Evolutionary conservation across 2,113 vertebrate genomes (phyloP).

Genomic region (Podilymbus podiceps): DNA sequence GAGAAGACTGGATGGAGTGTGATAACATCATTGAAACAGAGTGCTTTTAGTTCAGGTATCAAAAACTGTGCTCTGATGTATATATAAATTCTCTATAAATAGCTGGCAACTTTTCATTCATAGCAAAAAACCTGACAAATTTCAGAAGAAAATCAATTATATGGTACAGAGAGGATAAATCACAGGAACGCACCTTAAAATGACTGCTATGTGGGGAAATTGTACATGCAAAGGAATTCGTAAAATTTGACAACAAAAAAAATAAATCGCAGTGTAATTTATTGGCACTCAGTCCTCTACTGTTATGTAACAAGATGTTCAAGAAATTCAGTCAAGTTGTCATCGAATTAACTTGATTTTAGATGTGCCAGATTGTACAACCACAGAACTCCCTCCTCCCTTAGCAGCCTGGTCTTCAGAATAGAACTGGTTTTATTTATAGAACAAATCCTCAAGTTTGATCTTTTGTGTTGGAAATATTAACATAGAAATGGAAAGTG

Average conservation of each 20-base stretch:
- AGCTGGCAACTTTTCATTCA: neutral
- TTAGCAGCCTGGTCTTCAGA: neutral
- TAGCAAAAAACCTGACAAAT: neutral
- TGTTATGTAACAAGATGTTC: neutral
- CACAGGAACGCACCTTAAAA: neutral
- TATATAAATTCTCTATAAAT: neutral
- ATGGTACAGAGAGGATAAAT: neutral
- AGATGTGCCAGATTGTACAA: neutral
- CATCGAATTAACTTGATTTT: neutral
- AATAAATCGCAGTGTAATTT: neutral
- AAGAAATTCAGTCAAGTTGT: neutral
- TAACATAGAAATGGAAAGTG: neutral
- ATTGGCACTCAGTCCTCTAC: neutral
- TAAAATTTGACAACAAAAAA: neutral
- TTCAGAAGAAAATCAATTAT: neutral
- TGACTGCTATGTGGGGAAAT: fast-evolving
- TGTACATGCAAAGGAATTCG: neutral
- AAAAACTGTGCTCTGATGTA: neutral
- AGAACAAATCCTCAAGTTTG: neutral
- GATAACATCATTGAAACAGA: neutral
- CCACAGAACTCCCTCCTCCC: neutral
- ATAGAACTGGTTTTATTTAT: neutral
- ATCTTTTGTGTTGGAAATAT: neutral
- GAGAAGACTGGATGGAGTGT: neutral
- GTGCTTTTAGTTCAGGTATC: neutral